A percentile compares a stretch with the other conserved stretches of the same genome.
These are phyloP conservation scores for Lasioglossum calceatum DNA, from an alignment of 2,888 invertebrate genomes.

Conservation along the genomic window DNA sequence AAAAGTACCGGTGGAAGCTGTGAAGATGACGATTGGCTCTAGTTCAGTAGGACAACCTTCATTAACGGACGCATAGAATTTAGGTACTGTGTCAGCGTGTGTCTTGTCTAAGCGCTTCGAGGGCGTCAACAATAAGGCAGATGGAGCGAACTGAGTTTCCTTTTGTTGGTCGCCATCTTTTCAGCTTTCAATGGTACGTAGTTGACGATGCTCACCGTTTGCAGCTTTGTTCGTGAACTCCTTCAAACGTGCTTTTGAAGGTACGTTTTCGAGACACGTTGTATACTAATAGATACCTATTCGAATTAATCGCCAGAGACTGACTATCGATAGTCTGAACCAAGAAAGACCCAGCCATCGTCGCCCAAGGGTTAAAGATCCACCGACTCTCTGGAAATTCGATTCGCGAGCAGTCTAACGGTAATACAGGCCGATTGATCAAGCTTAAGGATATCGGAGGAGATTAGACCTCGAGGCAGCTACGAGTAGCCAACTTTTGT, in stretches of 20 bases:
- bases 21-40: background rate
- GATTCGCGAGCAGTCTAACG: slow-evolving; percentile 24
- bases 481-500: slow-evolving; percentile 16
- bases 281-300: background rate
- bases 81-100: background rate
- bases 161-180: background rate
- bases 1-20: background rate
- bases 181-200: background rate
- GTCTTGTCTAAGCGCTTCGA: background rate
- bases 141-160: background rate
- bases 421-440: slow-evolving; percentile 52
- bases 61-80: background rate
- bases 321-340: background rate
- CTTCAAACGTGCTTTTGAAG: background rate
- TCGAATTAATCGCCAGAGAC: background rate
- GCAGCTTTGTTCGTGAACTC: background rate
- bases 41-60: background rate
- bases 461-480: slow-evolving; percentile 36
- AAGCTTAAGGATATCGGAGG: slow-evolving; percentile 35
- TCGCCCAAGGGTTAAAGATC: slow-evolving; percentile 26
- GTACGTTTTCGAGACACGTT: background rate
- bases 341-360: background rate
- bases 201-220: background rate
- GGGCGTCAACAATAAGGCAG: background rate
- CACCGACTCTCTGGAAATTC: slow-evolving; percentile 33